These are phyloP conservation scores for Tenthredo livida DNA, from an alignment of 2,888 invertebrate genomes.

Conservation along the genomic window DNA sequence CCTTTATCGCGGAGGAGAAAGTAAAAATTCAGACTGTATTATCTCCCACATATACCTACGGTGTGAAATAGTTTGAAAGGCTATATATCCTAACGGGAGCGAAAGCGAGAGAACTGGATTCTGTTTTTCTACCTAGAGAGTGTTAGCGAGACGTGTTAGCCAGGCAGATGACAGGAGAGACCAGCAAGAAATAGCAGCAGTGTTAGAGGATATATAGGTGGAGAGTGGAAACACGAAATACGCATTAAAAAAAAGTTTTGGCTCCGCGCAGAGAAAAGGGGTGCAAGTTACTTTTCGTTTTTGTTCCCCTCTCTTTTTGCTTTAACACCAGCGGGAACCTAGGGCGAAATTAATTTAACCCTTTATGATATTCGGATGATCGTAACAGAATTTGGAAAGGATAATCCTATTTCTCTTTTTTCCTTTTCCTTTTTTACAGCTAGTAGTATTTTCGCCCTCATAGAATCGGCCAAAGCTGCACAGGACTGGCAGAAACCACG, in stretches of 20 bases:
- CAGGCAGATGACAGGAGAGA: neutral
- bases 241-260: slow-evolving; percentile 25
- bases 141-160: neutral
- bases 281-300: neutral
- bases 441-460: neutral
- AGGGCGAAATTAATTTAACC: neutral
- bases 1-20: neutral
- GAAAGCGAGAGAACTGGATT: neutral
- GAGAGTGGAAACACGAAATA: slow-evolving; percentile 8
- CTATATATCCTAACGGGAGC: neutral
- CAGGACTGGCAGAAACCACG: neutral
- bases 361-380: neutral
- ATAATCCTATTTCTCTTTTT: neutral
- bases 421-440: neutral
- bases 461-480: neutral
- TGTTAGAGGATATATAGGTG: neutral
- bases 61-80: neutral
- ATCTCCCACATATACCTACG: neutral
- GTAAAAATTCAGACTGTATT: neutral
- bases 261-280: neutral
- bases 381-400: neutral
- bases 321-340: neutral
- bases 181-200: slow-evolving; percentile 3
- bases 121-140: slow-evolving; percentile 3
- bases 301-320: neutral